A percentile compares a stretch with the other conserved stretches of the same genome.
phyloP scores from a whole-genome alignment of 2,113 vertebrate species.

The Hippopotamus amphibius region DNA sequence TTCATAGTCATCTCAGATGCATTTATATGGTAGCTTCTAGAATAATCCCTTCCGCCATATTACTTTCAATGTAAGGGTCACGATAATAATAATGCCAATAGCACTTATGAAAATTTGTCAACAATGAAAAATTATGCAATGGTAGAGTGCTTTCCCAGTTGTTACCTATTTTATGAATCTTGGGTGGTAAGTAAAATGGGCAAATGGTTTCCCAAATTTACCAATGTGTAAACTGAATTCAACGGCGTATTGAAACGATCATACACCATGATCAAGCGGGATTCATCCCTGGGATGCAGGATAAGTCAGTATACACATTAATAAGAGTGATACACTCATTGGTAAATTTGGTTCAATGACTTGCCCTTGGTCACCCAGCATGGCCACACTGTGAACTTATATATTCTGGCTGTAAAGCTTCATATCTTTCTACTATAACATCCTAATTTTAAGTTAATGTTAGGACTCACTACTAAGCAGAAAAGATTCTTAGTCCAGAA shows the following conservation, averaged over 20 bases:
- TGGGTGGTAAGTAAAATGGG: not conserved
- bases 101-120: not conserved
- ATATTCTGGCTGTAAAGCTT: not conserved
- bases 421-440: not conserved
- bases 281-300: not conserved
- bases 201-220: not conserved
- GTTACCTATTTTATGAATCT: not conserved
- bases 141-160: not conserved
- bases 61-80: not conserved
- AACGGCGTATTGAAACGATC: not conserved
- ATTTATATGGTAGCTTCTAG: not conserved
- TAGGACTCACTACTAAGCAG: not conserved
- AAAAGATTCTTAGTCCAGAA: not conserved
- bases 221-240: not conserved
- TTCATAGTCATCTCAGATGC: not conserved
- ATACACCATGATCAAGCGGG: not conserved
- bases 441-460: not conserved
- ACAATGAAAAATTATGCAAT: not conserved
- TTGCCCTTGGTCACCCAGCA: not conserved
- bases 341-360: not conserved
- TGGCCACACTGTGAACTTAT: not conserved
- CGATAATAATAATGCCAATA: not conserved
- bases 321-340: not conserved
- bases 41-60: not conserved
- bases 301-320: not conserved